These are phyloP conservation scores for Xenopus laevis DNA, from an alignment of 2,113 vertebrate species.

Conservation along the genomic window DNA sequence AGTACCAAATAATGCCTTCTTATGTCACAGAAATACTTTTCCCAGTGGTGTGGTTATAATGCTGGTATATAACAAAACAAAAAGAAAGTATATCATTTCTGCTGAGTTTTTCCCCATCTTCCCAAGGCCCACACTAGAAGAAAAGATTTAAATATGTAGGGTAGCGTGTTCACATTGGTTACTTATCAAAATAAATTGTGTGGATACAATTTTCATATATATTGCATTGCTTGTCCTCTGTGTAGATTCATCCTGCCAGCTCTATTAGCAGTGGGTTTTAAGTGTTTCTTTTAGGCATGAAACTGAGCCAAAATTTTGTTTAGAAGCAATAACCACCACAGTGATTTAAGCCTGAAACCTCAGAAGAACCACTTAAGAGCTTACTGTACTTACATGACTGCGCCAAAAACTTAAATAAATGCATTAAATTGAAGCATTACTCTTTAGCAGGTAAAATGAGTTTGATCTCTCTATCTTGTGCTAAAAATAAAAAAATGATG, in stretches of 20 bases:
- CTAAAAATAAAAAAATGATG: conserved; percentile 21
- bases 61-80: too few relatives aligned
- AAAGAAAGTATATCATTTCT: too few relatives aligned
- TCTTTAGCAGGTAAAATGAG: conserved; percentile 12
- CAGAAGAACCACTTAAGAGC: conserved; percentile 18
- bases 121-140: too few relatives aligned
- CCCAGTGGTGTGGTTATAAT: too few relatives aligned
- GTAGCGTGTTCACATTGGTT: too few relatives aligned
- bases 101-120: too few relatives aligned
- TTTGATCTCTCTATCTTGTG: conserved; percentile 9
- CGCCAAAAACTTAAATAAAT: conserved; percentile 28
- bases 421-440: conserved; percentile 23
- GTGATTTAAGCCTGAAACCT: conserved; percentile 27
- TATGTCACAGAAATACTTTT: too few relatives aligned
- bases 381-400: conserved; percentile 13
- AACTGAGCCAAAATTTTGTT: conserved; percentile 15
- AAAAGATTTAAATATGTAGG: too few relatives aligned
- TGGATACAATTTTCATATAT: conserved; percentile 9
- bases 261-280: conserved; percentile 22
- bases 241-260: conserved; percentile 23
- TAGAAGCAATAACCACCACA: conserved; percentile 35
- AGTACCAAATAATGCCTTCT: too few relatives aligned
- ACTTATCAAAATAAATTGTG: neutral
- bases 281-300: conserved; percentile 27
- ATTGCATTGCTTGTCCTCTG: conserved; percentile 14